Base-by-base conservation (phyloP, 2,113 vertebrate species). In the Uria lomvia region DNA sequence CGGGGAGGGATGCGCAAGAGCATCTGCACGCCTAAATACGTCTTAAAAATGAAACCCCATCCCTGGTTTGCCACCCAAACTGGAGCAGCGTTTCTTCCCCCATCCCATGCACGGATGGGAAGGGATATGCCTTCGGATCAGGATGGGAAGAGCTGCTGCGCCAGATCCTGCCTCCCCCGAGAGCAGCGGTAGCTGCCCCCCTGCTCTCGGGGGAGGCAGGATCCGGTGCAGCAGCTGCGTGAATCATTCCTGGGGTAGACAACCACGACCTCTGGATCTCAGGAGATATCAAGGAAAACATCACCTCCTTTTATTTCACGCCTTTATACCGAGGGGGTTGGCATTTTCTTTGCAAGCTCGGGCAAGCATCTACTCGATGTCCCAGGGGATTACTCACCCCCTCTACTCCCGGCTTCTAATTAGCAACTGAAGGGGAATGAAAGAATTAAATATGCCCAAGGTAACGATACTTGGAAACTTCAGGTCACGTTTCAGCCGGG, bases 401-500 rank as follows among this genome's bases (percentile, higher is more conserved):
- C 53, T 96, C 79, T 80, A 34, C 70, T 90, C 86, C 90, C 77
- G 77, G 95, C 84, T 95, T 97, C 80, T 96, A 95, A 96, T 96
- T 96, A 97, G 88, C 74, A 94, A 84, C 63, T 79, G 62, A 94
- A 94, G 83, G 85, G 67, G 68, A 94, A 93, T 92, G 86, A 80
- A 90, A 85, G 81, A 94, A 97, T 92, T 75, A 91, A 96, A 94
- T 91, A 88, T 82, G 95, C 94, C 96, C 93, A 91, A 92, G 97
- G 95, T 93, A 95, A 95, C 30, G 94, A 97, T 96, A 95, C 96
- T 96, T 95, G 93, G 93, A 92, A 93, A 75, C 91, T 79, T 34
- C 79, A 66, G 90, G 96, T 96, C 93, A 96, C 71, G 40, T 96
- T 94, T 96, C 94, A 97, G 89, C 56, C 9, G 23, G 5, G 42